These are phyloP conservation scores for Trichacis sp. DNA, from an alignment of 2,888 invertebrate species.

Conservation along the genomic window DNA sequence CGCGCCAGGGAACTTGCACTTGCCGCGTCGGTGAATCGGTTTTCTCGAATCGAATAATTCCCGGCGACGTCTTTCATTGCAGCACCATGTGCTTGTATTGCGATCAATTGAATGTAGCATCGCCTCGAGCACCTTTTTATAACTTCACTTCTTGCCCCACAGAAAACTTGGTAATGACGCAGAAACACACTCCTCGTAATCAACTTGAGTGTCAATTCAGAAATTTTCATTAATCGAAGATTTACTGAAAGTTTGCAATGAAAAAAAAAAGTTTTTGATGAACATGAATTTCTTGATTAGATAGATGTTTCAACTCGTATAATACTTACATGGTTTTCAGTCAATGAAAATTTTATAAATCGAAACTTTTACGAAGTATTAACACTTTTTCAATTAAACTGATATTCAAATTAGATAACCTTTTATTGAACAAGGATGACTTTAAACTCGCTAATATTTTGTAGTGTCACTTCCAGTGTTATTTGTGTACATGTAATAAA, in stretches of 20 bases:
- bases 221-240: slow-evolving; percentile 4
- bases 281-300: no score
- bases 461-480: no score
- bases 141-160: background rate
- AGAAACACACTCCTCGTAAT: slow-evolving; percentile 1
- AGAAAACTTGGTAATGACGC: background rate
- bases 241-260: no score
- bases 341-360: no score
- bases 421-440: no score
- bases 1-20: slow-evolving; percentile 22
- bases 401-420: no score
- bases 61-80: slow-evolving; percentile 27
- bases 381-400: no score
- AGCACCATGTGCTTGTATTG: slow-evolving; percentile 20
- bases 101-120: slow-evolving; percentile 16
- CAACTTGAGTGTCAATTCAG: slow-evolving; percentile 1
- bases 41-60: slow-evolving; percentile 29
- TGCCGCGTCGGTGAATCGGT: slow-evolving; percentile 20
- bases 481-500: background rate
- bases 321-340: no score
- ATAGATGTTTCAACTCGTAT: no score
- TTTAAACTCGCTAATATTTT: no score
- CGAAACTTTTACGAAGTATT: no score
- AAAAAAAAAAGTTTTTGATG: no score
- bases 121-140: slow-evolving; percentile 8